Percentiles rank a stretch among this genome's conserved stretches.
Conservation (phyloP, 2,113 vertebrate species). For the Talpa occidentalis region DNA sequence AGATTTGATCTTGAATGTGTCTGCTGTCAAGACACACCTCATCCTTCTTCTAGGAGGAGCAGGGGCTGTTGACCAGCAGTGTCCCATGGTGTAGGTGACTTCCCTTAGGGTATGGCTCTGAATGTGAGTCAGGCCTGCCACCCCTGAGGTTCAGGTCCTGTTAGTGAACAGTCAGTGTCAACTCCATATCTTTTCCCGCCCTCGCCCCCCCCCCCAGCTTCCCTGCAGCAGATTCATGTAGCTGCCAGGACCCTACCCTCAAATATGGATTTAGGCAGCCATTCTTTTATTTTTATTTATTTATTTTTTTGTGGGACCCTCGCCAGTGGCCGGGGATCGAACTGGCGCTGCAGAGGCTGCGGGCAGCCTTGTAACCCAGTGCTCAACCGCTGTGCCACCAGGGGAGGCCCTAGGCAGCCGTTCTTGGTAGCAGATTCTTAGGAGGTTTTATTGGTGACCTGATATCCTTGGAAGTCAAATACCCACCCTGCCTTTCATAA, state of each 20-base stretch:
- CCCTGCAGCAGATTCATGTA: neutral
- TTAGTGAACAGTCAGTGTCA: fast-evolving
- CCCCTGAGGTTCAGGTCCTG: neutral
- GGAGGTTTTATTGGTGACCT: neutral
- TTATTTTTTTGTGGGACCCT: too few relatives aligned
- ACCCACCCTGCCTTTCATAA: neutral
- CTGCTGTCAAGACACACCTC: neutral
- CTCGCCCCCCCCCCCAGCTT: too few relatives aligned
- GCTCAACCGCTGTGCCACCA: too few relatives aligned
- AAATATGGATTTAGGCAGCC: neutral
- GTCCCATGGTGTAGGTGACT: neutral
- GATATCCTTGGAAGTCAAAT: neutral
- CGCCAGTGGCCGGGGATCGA: too few relatives aligned
- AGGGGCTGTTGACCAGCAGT: neutral
- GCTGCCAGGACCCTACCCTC: neutral
- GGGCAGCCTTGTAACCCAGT: too few relatives aligned
- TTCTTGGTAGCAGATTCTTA: neutral
- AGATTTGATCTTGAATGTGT: neutral
- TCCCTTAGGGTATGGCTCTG: neutral
- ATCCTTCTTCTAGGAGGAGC: neutral
- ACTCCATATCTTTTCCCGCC: neutral
- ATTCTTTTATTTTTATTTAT: too few relatives aligned
- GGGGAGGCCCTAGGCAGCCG: neutral
- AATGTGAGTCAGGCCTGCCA: neutral
- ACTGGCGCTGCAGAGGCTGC: too few relatives aligned